Evolutionary conservation across 2,888 invertebrate species (phyloP).

Genomic region (Ophioninae sp.): DNA sequence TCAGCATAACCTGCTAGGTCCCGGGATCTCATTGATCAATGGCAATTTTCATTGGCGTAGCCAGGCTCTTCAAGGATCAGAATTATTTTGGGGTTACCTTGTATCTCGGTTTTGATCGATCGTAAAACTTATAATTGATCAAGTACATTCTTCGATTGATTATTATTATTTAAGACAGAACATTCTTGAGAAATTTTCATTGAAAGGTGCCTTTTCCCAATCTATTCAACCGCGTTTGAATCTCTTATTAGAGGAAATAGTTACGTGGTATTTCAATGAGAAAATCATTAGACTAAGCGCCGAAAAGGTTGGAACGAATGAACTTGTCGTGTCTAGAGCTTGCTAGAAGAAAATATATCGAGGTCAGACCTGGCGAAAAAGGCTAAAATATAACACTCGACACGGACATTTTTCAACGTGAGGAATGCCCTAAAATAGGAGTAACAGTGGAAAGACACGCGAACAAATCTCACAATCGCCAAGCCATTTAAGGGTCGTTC

Average conservation of each 20-base stretch:
- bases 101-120: too few relatives aligned
- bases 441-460: conserved; percentile 51
- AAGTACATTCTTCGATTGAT: too few relatives aligned
- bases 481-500: conserved; percentile 43
- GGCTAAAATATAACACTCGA: conserved; percentile 18
- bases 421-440: conserved; percentile 52
- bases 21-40: too few relatives aligned
- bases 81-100: too few relatives aligned
- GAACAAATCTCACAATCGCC: conserved; percentile 30
- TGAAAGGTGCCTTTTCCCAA: not conserved
- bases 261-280: not conserved
- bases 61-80: too few relatives aligned
- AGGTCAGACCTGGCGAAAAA: not conserved
- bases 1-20: not conserved
- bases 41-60: too few relatives aligned
- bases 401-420: conserved; percentile 42
- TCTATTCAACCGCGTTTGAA: too few relatives aligned
- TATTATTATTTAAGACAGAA: not conserved
- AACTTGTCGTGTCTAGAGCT: not conserved
- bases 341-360: not conserved
- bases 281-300: not conserved
- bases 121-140: too few relatives aligned
- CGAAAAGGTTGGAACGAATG: not conserved
- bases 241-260: too few relatives aligned
- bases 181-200: not conserved